Evolutionary conservation across 1,140 invertebrate species (phyloP), one percentile per base, ranked within the genome.

Genomic region (Harlomillsia oculata): DNA sequence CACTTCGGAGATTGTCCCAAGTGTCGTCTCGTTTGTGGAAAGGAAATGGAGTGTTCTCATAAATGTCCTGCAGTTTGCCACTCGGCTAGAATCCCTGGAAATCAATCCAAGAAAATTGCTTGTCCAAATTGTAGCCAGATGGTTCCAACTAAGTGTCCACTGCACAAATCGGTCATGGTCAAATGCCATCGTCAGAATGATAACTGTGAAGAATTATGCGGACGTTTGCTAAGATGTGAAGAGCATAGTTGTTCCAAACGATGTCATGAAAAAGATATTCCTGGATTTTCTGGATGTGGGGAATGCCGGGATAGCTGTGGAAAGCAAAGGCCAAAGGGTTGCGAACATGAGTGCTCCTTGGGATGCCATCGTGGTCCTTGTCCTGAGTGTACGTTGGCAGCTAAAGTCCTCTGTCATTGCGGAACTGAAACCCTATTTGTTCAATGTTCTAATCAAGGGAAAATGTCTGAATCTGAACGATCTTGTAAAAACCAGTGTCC

Each of bases 1-100:
- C 91, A 96, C 71, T 88, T 87, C 70, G 87, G 85, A 28, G 76
- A 81, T 11, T 96, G 91, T 72, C 89, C 89, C 8, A 79, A 83
- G 0, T 96, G 91, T 69, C 75, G 73, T 32, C 81, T 85, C 66
- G 72, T 80, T 14, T 95, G 91, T 71, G 72, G 72, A 0, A 80
- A 84, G 65, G 68, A 76, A 11, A 67, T 73, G 25, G 69, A 64
- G n/a, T 97, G 92, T 74, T 73, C 73, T 1, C 92, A 97, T 71
- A 44, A 29, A 30, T 63, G 53, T 54, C 76, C 78, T 39, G 76
- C 76, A 1, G 58, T 72, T 18, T 97, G 93, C 71, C 93, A 96
- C 71, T 80, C 83, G 28, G 81, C 84, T 8, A 74, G 74, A 59
- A n/a, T n/a, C n/a, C n/a, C 64, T 75, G 18, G 69, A 66, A 68